Conservation (phyloP, 1,140 invertebrate species). For the Anoplolepis gracilipes region DNA sequence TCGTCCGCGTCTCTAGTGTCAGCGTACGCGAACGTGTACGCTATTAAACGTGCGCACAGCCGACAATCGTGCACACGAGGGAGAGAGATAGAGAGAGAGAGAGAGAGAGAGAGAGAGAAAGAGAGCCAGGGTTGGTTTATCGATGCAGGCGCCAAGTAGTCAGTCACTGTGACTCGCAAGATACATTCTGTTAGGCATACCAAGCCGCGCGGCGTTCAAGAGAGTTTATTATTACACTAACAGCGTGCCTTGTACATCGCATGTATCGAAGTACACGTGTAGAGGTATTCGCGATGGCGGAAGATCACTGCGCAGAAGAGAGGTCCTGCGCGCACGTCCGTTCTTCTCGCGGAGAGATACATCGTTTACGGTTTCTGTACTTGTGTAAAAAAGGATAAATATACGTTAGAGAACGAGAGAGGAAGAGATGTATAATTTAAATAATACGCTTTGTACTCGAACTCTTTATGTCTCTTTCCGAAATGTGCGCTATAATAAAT, state of each 20-base stretch:
- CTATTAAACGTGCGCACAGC: conserved; percentile 74
- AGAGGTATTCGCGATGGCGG: conserved; percentile 33
- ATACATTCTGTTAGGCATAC: conserved; percentile 64
- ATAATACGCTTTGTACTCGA: background rate
- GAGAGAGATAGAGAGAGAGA: too few relatives aligned
- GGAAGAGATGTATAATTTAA: background rate
- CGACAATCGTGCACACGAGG: conserved; percentile 23
- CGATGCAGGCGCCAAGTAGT: conserved; percentile 73
- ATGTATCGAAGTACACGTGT: conserved; percentile 57
- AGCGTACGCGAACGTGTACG: conserved; percentile 57
- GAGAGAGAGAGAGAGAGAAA: too few relatives aligned
- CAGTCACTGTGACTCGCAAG: conserved; percentile 63
- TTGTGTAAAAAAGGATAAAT: conserved; percentile 35
- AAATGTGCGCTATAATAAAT: background rate
- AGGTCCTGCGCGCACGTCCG: conserved; percentile 10
- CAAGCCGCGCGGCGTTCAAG: conserved; percentile 33
- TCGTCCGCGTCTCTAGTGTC: conserved; percentile 66
- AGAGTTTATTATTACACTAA: conserved; percentile 70
- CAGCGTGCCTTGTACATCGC: conserved; percentile 58
- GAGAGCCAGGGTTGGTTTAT: conserved; percentile 62
- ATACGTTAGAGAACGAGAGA: background rate
- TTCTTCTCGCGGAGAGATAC: conserved; percentile 7
- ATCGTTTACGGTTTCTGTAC: conserved; percentile 32
- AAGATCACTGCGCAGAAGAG: conserved; percentile 31
- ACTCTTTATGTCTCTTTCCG: background rate